Evolutionary conservation across 2,113 vertebrate species (phyloP).

Genomic region (Macrotis lagotis): DNA sequence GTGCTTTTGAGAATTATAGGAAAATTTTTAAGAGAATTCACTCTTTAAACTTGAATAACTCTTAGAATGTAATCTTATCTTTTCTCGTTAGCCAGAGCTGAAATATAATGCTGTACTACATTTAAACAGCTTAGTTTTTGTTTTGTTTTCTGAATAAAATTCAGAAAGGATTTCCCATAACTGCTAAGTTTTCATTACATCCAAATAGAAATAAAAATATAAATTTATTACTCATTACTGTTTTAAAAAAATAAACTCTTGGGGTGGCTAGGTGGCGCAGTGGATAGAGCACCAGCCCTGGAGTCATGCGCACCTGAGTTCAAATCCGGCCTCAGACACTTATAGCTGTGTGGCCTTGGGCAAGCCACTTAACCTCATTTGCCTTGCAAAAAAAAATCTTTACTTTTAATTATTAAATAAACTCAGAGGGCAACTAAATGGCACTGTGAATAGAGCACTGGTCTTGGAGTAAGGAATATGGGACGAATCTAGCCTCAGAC

Average conservation of each 20-base stretch:
- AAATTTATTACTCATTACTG: constrained; percentile 12
- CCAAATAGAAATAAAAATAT: constrained; percentile 30
- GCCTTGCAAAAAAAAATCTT: too few relatives aligned
- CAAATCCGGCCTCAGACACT: too few relatives aligned
- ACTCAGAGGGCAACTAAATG: too few relatives aligned
- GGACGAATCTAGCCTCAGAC: too few relatives aligned
- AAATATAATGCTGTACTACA: not conserved
- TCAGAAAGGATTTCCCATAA: not conserved
- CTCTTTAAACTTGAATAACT: not conserved
- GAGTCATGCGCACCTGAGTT: too few relatives aligned
- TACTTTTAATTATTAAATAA: not conserved
- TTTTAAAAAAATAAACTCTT: too few relatives aligned
- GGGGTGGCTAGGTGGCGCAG: too few relatives aligned
- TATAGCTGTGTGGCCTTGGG: too few relatives aligned
- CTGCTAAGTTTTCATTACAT: constrained; percentile 38
- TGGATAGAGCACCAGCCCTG: too few relatives aligned
- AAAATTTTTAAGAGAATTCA: not conserved
- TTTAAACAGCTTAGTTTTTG: not conserved
- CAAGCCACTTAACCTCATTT: too few relatives aligned
- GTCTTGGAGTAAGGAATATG: too few relatives aligned
- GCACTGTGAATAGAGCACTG: too few relatives aligned
- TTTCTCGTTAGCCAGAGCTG: not conserved
- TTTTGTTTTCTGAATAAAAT: not conserved
- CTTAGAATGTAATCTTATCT: not conserved
- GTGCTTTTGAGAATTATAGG: not conserved